Evolutionary conservation across 2,113 vertebrate genomes (phyloP), one percentile per base, ranked within the genome.

Genomic region (Aphyosemion australe): DNA sequence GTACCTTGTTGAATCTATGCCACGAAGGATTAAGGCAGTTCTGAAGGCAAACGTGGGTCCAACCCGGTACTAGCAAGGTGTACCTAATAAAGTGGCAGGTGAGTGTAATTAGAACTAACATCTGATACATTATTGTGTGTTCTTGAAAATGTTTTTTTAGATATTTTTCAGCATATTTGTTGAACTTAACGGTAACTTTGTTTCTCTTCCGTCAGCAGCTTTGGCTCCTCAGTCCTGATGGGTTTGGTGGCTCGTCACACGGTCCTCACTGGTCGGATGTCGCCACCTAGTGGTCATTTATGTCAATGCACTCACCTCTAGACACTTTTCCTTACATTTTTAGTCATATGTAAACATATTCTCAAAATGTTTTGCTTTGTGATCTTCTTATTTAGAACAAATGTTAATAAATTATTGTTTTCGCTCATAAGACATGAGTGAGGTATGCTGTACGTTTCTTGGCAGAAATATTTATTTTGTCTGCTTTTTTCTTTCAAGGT

Each of bases 221-320:
- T 61, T 47, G 21, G 41, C 21, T 32, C 69, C 20, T 13, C 21
- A 3, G 20, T 7, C 47, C 4, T 10, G n/a, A 2, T 3, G 0
- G 13, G 2, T 6, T 56, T 12, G 5, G 14, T 6, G 3, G n/a
- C n/a, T 9, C 6, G 1, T 2, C 3, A 14, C 7, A 0, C 2
- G 15, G 57, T 26, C 19, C 56, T 18, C 4, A 10, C 13, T 43
- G 39, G 52, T 59, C 34, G 18, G 20, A 6, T n/a, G 43, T 0
- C 39, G 67, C 72, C 89, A 69, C 55, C 86, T 60, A 21, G 69
- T 82, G 87, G 18, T 21, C 9, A 1, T 8, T 20, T 39, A n/a
- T n/a, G n/a, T 0, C 55, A 80, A 2, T 50, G 3, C 20, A 34
- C 21, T 37, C 34, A 37, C 1, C 6, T 8, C 34, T 8, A 37